phyloP scores from a whole-genome alignment of 2,113 vertebrate species.

The Rhadina sibilatrix region DNA sequence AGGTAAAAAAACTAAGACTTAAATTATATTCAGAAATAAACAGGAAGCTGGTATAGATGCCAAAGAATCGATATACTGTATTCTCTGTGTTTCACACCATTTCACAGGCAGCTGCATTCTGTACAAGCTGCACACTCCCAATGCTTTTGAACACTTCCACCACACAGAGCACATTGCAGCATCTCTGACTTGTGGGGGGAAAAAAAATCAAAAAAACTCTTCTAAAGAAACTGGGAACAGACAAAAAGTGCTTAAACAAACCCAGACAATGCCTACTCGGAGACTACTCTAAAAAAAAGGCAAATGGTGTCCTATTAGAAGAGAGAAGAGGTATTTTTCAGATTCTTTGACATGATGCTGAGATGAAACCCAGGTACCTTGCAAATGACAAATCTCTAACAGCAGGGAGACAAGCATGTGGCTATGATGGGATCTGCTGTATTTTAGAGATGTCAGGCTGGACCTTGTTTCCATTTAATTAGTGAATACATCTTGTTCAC shows the following conservation, averaged over 20 bases:
- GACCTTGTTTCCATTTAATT: conserved; percentile 19
- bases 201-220: not conserved
- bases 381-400: not conserved
- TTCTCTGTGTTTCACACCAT: not conserved
- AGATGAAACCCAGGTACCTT: not conserved
- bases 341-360: not conserved
- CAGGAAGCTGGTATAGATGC: not conserved
- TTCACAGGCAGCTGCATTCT: not conserved
- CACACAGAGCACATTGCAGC: not conserved
- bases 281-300: not conserved
- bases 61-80: not conserved
- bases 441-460: not conserved
- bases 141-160: not conserved
- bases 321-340: not conserved
- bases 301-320: not conserved
- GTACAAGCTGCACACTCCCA: not conserved
- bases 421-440: not conserved
- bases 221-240: not conserved
- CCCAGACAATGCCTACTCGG: not conserved
- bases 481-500: not conserved
- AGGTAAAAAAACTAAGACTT: conserved; percentile 34
- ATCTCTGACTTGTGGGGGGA: not conserved
- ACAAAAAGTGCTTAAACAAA: not conserved
- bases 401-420: not conserved
- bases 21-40: conserved; percentile 28